Evolutionary conservation across 2,888 invertebrate genomes (phyloP), one percentile per base, ranked within the genome.

Genomic region (Lumbricus terrestris): DNA sequence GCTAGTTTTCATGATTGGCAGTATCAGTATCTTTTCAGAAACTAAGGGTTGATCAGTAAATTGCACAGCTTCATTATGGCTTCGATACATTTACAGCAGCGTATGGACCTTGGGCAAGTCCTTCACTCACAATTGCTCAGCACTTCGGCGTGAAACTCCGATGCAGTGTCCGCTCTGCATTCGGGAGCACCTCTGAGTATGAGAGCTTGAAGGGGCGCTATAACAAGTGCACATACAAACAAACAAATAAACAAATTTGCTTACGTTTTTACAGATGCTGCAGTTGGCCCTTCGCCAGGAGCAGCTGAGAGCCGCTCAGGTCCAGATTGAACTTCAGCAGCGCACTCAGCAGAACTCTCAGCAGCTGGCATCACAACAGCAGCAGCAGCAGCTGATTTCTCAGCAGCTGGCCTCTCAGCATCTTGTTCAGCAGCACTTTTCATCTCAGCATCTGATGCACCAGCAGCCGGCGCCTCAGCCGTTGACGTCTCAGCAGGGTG

Each of bases 241-340:
- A n/a, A n/a, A n/a, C n/a, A n/a, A n/a, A n/a, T n/a, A n/a, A n/a
- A n/a, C n/a, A 33, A 29, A 11, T 88, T 88, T 35, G 29, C 29
- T 34, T 35, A 35, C 88, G 35, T 38, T 37, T 42, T 33, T 42
- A 69, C 89, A 90, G 90, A 90, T 90, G 90, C 54, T 90, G 47
- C 90, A 91, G 82, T 85, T 90, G 47, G 91, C 91, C 20, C 90
- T 90, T 47, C 89, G 90, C 29, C 90, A 90, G 69, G 89, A 91
- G 54, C 90, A 91, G 85, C 88, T 91, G n/a, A 90, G 91, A 37
- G 90, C 90, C 23, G 83, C 90, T 29, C 91, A 91, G 90, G 42
- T 91, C 47, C 91, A 91, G 69, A 90, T 90, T 38, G 90, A 91
- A 85, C 89, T 91, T n/a, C 90, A 90, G 37, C 91, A 91, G 89